These are phyloP conservation scores for Thaumatotibia leucotreta DNA, from an alignment of 1,140 invertebrate genomes.

Conservation along the genomic window DNA sequence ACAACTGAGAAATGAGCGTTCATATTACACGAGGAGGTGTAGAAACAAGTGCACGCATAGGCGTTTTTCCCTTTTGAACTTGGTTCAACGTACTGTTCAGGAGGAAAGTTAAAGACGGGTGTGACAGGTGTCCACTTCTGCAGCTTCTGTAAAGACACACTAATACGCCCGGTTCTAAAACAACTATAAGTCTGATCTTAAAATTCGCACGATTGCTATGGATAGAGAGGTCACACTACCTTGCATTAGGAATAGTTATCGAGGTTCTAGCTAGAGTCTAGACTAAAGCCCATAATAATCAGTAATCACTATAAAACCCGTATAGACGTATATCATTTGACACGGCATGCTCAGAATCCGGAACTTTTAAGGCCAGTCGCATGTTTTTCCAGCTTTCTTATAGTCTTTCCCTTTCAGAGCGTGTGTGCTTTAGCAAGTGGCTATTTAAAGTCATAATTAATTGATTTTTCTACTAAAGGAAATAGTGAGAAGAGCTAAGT, in stretches of 20 bases:
- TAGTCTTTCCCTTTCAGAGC: background rate
- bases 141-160: too few relatives aligned
- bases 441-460: background rate
- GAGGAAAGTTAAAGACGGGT: constrained; percentile 48
- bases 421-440: background rate
- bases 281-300: too few relatives aligned
- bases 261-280: background rate
- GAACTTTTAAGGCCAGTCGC: background rate
- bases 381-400: constrained; percentile 12
- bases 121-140: constrained; percentile 21
- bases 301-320: background rate
- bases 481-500: background rate
- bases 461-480: background rate
- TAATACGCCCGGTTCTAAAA: background rate
- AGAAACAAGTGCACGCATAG: constrained; percentile 18
- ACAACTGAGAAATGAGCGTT: background rate
- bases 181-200: background rate
- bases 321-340: background rate
- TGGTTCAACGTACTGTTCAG: constrained; percentile 31
- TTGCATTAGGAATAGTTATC: background rate
- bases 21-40: background rate
- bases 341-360: background rate
- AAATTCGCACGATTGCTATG: background rate
- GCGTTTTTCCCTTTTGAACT: constrained; percentile 45
- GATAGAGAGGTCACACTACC: background rate